Percentiles rank a stretch among this genome's conserved stretches.
phyloP scores from a whole-genome alignment of 2,113 vertebrate genomes.

The Jaculus jaculus region DNA sequence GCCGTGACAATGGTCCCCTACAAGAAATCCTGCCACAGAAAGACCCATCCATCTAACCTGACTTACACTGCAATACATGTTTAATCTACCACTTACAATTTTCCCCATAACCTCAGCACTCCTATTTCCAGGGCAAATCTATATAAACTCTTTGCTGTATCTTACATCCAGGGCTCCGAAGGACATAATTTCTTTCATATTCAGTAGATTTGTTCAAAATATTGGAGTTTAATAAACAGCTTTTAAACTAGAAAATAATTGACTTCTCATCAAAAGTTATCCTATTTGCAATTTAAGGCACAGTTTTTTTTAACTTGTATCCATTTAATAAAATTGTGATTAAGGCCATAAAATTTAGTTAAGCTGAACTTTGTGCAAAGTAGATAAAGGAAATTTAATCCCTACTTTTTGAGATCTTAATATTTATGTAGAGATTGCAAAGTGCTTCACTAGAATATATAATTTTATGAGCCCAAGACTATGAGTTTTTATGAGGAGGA shows the following conservation, averaged over 20 bases:
- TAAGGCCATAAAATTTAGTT: constrained; percentile 42
- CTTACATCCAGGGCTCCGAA: not conserved
- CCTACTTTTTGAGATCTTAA: not conserved
- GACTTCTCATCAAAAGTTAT: constrained; percentile 6
- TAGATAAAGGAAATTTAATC: constrained; percentile 8
- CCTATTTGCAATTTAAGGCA: constrained; percentile 44
- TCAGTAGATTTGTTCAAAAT: constrained; percentile 50
- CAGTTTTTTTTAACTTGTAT: not conserved
- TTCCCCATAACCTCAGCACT: constrained; percentile 41
- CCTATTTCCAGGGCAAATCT: constrained; percentile 40
- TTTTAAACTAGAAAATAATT: constrained; percentile 47
- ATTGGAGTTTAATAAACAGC: not conserved
- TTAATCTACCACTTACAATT: constrained; percentile 48
- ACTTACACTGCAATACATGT: constrained; percentile 58
- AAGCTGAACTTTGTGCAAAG: not conserved
- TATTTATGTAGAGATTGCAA: not conserved
- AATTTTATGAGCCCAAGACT: not conserved
- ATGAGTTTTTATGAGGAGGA: not conserved
- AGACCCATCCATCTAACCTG: constrained; percentile 31
- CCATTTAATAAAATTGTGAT: not conserved
- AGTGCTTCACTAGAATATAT: not conserved
- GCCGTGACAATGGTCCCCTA: not conserved
- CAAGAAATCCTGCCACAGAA: constrained; percentile 38
- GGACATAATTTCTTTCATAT: not conserved
- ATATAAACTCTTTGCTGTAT: constrained; percentile 34